Base-by-base conservation (phyloP, 2,888 invertebrate genomes). In the Drosophila paramelanica region DNA sequence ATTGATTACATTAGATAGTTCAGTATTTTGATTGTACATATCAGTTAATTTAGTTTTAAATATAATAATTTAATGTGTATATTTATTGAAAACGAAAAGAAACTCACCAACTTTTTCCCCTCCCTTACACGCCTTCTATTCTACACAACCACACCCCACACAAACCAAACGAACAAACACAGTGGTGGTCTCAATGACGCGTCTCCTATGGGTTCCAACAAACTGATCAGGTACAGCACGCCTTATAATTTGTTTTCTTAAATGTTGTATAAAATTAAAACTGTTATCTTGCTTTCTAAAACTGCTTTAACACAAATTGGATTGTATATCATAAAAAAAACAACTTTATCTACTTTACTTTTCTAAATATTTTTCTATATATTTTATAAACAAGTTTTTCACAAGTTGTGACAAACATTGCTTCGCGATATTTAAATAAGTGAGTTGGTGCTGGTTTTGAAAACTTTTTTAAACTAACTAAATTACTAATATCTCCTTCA, bases 141-240 rank as follows among this genome's bases (percentile, higher is more conserved):
- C 61, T 59, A 84, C 73, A 79, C 79, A 67, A 55, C 67, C 72
- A 71, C 70, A 76, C 20, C 50, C 73, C 52, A 62, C 53, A 57
- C 67, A 73, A 72, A 69, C 25, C 61, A 60, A 62, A 69, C 69
- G 38, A 67, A 65, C 57, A 73, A 62, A 79, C 81, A 80, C 83
- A 86, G 86, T 86, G 86, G 92, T 92, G 92, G 92, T 92, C 90
- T 91, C 88, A 92, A 85, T 91, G 92, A 92, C 80, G 92, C 91
- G 81, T 91, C 92, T 89, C 89, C 92, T 86, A 89, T 92, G 92
- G 92, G 92, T 89, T 91, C 92, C 90, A 93, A 93, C 92, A 93
- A 93, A 91, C 91, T 93, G 89, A 93, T 93, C 93, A 93, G 93
- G 93, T 93, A 93, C 89, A 89, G 85, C 88, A 90, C 90, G 88